Percentiles rank a stretch among this genome's conserved stretches.
Conservation (phyloP, 1,140 invertebrate species). For the Spodoptera frugiperda region DNA sequence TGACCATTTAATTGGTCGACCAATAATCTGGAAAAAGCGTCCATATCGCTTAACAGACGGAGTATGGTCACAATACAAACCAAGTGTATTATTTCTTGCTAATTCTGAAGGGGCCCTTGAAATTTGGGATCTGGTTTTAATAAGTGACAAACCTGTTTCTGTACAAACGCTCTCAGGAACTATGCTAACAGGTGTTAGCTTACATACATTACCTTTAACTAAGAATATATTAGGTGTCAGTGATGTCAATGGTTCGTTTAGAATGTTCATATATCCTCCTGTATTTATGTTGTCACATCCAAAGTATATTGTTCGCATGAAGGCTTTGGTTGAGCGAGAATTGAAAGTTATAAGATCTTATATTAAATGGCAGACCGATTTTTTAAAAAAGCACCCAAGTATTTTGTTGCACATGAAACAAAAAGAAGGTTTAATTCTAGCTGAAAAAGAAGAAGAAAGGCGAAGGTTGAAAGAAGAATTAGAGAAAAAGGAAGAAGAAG, state of each 20-base stretch:
- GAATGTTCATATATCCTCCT: slow-evolving; percentile 86
- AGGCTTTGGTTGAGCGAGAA: slow-evolving; percentile 75
- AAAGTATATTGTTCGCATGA: slow-evolving; percentile 65
- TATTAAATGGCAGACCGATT: slow-evolving; percentile 76
- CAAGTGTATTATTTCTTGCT: slow-evolving; percentile 76
- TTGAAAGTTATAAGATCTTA: slow-evolving; percentile 77
- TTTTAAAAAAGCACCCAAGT: slow-evolving; percentile 79
- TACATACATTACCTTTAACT: slow-evolving; percentile 82
- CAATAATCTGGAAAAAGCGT: slow-evolving; percentile 79
- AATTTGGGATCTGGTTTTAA: slow-evolving; percentile 79
- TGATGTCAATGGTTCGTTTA: slow-evolving; percentile 88
- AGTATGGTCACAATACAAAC: slow-evolving; percentile 80
- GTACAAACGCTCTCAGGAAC: slow-evolving; percentile 78
- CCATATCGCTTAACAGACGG: slow-evolving; percentile 74
- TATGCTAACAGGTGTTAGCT: slow-evolving; percentile 84
- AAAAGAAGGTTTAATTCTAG: slow-evolving; percentile 74
- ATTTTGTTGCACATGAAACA: slow-evolving; percentile 76
- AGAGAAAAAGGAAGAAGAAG: slow-evolving; percentile 76
- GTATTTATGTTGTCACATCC: slow-evolving; percentile 80
- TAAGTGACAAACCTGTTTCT: slow-evolving; percentile 77
- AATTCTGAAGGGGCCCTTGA: slow-evolving; percentile 79
- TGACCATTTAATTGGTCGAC: slow-evolving; percentile 69
- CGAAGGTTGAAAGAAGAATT: slow-evolving; percentile 72
- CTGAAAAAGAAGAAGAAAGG: slow-evolving; percentile 80
- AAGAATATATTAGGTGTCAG: slow-evolving; percentile 86